A percentile compares a stretch with the other conserved stretches of the same genome.
Conservation (phyloP, 2,888 invertebrate genomes). For the Tachystola acroxantha region DNA sequence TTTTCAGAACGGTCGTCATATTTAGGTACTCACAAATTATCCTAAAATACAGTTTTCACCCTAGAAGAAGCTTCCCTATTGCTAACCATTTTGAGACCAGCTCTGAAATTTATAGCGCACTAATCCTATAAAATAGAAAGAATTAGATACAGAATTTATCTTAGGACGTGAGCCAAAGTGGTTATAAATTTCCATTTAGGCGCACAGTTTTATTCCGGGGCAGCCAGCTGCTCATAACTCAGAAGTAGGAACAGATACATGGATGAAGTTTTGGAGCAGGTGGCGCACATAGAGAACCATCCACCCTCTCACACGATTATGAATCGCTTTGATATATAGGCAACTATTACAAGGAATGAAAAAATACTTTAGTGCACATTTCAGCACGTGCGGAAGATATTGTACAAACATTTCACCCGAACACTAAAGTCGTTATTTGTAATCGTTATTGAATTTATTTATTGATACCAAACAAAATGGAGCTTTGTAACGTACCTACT, state of each 20-base stretch:
- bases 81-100: background rate
- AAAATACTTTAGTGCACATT: no score
- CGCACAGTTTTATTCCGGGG: slow-evolving; percentile 40
- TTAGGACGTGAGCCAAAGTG: slow-evolving; percentile 26
- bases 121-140: slow-evolving; percentile 7
- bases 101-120: slow-evolving; percentile 3
- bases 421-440: no score
- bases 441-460: no score
- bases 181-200: slow-evolving; percentile 59
- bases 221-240: slow-evolving; percentile 44
- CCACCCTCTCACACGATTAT: slow-evolving; percentile 5
- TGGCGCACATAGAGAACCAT: slow-evolving; percentile 24
- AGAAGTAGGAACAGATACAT: slow-evolving; percentile 44
- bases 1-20: no score
- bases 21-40: no score
- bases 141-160: slow-evolving; percentile 13
- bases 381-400: no score
- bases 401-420: no score
- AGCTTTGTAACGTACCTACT: no score
- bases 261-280: slow-evolving; percentile 52
- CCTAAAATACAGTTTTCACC: no score
- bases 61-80: background rate
- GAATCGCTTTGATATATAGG: slow-evolving; percentile 2
- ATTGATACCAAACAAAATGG: no score
- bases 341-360: no score